A percentile compares a stretch with the other conserved stretches of the same genome.
These are phyloP conservation scores for Dendropsophus ebraccatus DNA, from an alignment of 2,113 vertebrate genomes.

Conservation along the genomic window DNA sequence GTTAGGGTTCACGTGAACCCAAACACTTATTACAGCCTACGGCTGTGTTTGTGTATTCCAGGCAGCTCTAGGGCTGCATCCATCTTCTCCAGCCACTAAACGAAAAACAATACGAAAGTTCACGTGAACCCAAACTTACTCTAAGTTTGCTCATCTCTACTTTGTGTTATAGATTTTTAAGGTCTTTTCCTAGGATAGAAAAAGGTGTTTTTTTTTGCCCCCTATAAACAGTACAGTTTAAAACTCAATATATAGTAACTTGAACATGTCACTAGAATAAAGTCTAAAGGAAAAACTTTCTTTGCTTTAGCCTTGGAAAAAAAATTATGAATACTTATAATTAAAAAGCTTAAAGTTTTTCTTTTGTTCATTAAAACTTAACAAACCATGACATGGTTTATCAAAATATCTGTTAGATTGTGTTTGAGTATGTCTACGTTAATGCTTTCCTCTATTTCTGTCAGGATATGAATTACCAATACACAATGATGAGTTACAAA, in stretches of 20 bases:
- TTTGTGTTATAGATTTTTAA: too few species aligned
- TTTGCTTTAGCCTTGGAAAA: not conserved
- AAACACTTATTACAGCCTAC: too few species aligned
- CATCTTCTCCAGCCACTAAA: too few species aligned
- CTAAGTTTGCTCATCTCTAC: too few species aligned
- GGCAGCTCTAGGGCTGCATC: too few species aligned
- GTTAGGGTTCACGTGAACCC: too few species aligned
- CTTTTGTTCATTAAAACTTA: conserved; percentile 32
- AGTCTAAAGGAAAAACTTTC: not conserved
- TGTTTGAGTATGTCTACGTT: conserved; percentile 20
- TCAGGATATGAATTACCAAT: conserved; percentile 16
- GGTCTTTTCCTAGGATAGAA: too few species aligned
- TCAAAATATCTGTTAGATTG: conserved; percentile 36
- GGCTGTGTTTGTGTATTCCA: too few species aligned
- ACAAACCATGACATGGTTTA: conserved; percentile 40
- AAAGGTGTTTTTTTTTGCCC: too few species aligned
- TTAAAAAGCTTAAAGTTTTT: not conserved
- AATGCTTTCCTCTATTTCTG: conserved; percentile 26
- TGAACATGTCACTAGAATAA: not conserved
- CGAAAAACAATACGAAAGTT: too few species aligned
- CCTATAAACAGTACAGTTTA: too few species aligned
- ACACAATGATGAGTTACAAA: conserved; percentile 24
- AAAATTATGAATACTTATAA: not conserved
- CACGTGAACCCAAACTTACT: too few species aligned
- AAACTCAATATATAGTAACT: not conserved